phyloP scores from a whole-genome alignment of 1,140 invertebrate genomes.

The Teleogryllus occipitalis region DNA sequence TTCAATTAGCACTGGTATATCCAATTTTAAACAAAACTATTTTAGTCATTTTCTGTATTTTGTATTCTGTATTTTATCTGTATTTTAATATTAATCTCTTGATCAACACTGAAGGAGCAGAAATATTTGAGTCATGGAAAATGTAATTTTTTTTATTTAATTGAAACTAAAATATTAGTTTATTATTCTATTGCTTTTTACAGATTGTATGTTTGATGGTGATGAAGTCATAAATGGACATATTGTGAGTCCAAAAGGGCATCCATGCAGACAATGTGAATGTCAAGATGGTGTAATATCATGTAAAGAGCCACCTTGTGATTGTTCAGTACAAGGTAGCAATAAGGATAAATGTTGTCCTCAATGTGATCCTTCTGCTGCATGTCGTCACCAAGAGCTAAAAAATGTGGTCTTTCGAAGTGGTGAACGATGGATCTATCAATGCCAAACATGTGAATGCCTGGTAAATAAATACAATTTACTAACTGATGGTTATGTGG shows the following conservation, averaged over 20 bases:
- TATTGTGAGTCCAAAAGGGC: constrained; percentile 39
- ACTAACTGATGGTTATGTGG: neutral
- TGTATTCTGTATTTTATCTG: too few relatives aligned
- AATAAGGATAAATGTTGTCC: constrained; percentile 62
- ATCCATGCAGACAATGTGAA: constrained; percentile 51
- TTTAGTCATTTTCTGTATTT: too few relatives aligned
- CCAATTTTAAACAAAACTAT: too few relatives aligned
- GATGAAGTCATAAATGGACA: constrained; percentile 48
- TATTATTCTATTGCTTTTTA: neutral
- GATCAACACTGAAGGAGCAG: too few relatives aligned
- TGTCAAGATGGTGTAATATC: constrained; percentile 52
- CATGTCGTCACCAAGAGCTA: constrained; percentile 70
- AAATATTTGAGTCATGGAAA: too few relatives aligned
- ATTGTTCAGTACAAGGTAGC: constrained; percentile 44
- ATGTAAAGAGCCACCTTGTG: constrained; percentile 50
- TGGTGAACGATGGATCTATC: constrained; percentile 79
- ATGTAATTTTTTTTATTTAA: too few relatives aligned
- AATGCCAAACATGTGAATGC: constrained; percentile 86
- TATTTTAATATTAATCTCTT: too few relatives aligned
- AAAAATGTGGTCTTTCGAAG: constrained; percentile 62
- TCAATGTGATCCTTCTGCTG: constrained; percentile 60
- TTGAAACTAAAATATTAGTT: too few relatives aligned
- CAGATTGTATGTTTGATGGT: constrained; percentile 52
- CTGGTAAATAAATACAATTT: constrained; percentile 47
- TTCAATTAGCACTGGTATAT: too few relatives aligned